Percentiles rank a stretch among this genome's conserved stretches.
phyloP scores from a whole-genome alignment of 2,797 vertebrate genomes.

The Channa striata region DNA sequence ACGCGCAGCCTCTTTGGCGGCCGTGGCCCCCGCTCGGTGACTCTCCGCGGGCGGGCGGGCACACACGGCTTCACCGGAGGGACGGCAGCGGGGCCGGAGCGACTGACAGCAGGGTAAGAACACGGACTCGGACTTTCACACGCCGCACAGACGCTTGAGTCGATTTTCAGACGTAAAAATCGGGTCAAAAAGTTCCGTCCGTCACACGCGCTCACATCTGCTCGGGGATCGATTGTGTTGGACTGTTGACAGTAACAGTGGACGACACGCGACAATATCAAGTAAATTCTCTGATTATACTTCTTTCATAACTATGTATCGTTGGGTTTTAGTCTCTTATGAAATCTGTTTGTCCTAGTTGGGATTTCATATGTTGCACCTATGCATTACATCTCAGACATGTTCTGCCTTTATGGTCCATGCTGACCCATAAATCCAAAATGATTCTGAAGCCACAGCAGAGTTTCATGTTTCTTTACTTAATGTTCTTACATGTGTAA shows the following conservation, averaged over 20 bases:
- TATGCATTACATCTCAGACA: not conserved
- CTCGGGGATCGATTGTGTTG: not conserved
- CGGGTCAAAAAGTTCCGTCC: not conserved
- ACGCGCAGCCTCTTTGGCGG: conserved; percentile 40
- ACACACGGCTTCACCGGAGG: conserved; percentile 41
- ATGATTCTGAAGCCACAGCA: not conserved
- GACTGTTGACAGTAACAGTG: conserved; percentile 1
- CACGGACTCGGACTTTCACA: not conserved
- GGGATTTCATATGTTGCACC: not conserved
- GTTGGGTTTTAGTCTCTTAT: not conserved
- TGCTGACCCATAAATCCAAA: not conserved
- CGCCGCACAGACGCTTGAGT: not conserved
- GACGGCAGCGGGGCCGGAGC: conserved; percentile 28
- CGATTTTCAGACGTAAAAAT: not conserved
- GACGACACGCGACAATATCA: no score
- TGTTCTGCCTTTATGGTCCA: conserved; percentile 19
- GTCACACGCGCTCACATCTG: not conserved
- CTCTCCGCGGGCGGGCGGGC: conserved; percentile 42
- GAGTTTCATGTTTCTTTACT: not conserved
- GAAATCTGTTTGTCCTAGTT: not conserved
- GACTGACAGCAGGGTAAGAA: conserved; percentile 59
- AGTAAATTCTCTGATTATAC: not conserved
- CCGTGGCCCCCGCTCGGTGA: conserved; percentile 13
- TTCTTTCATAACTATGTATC: not conserved
- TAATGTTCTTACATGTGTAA: not conserved